phyloP scores from a whole-genome alignment of 2,888 invertebrate species.

The Lycophotia porphyrea region DNA sequence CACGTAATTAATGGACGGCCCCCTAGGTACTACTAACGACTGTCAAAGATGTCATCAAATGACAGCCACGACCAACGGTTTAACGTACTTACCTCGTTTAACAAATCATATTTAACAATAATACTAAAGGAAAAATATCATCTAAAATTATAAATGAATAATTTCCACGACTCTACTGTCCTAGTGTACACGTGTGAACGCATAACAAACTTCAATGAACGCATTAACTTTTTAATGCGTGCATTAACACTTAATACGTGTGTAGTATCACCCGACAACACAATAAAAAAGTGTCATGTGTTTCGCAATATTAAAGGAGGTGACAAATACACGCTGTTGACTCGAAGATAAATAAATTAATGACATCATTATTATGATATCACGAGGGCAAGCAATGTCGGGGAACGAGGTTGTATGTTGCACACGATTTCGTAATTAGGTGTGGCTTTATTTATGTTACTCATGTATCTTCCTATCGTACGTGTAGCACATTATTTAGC shows the following conservation, averaged over 20 bases:
- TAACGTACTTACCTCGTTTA: neutral
- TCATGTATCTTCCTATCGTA: constrained; percentile 10
- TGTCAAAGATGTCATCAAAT: neutral
- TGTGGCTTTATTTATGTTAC: constrained; percentile 13
- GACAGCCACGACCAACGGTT: neutral
- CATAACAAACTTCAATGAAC: constrained; percentile 16
- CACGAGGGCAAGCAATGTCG: constrained; percentile 22
- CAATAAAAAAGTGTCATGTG: constrained; percentile 32
- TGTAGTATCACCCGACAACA: constrained; percentile 14
- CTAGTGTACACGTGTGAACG: constrained; percentile 4
- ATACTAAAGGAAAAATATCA: neutral
- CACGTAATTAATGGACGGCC: no score
- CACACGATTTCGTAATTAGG: constrained; percentile 46
- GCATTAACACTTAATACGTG: constrained; percentile 27
- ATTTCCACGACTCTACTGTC: neutral
- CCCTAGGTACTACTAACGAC: neutral
- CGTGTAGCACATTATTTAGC: constrained; percentile 16
- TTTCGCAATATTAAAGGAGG: constrained; percentile 37
- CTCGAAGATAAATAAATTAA: constrained; percentile 14
- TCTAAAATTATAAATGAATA: neutral
- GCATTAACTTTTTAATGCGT: constrained; percentile 46
- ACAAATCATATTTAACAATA: neutral
- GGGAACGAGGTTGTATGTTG: constrained; percentile 21
- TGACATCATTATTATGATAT: constrained; percentile 43
- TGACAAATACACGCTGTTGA: constrained; percentile 27